Evolutionary conservation across 2,113 vertebrate species (phyloP).

Genomic region (Myiozetetes cayanensis): DNA sequence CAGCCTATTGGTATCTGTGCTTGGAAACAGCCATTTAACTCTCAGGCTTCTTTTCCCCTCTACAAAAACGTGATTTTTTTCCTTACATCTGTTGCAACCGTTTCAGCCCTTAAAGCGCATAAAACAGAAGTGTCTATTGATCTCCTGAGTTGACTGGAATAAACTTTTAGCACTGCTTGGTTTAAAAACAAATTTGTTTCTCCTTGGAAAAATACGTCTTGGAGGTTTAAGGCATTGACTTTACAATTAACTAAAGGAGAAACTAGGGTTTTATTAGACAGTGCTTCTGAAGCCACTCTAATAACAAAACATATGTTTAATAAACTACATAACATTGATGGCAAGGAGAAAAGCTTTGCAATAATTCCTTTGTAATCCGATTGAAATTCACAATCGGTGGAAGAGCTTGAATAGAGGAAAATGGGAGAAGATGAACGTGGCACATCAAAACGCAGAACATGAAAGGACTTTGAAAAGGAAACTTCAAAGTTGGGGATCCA

Average conservation of each 20-base stretch:
- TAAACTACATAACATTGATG: neutral
- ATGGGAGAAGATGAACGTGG: fast-evolving
- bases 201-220: constrained; percentile 2
- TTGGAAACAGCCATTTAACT: neutral
- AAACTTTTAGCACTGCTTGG: neutral
- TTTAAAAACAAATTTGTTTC: constrained; percentile 4
- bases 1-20: neutral
- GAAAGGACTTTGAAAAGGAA: constrained; percentile 11
- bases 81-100: neutral
- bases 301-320: neutral
- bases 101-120: constrained; percentile 24
- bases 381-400: neutral
- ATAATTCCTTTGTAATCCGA: neutral
- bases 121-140: constrained; percentile 23
- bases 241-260: neutral
- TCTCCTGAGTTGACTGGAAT: constrained; percentile 9
- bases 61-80: neutral
- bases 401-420: neutral
- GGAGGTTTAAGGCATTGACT: constrained; percentile 13
- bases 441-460: constrained; percentile 7
- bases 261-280: neutral
- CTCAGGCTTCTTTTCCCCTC: fast-evolving
- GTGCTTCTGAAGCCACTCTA: neutral
- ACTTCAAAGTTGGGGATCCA: constrained; percentile 19
- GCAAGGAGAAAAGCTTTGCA: constrained; percentile 1